A percentile compares a stretch with the other conserved stretches of the same genome.
Conservation (phyloP, 2,888 invertebrate species). For the Amphipyra tragopoginis region DNA sequence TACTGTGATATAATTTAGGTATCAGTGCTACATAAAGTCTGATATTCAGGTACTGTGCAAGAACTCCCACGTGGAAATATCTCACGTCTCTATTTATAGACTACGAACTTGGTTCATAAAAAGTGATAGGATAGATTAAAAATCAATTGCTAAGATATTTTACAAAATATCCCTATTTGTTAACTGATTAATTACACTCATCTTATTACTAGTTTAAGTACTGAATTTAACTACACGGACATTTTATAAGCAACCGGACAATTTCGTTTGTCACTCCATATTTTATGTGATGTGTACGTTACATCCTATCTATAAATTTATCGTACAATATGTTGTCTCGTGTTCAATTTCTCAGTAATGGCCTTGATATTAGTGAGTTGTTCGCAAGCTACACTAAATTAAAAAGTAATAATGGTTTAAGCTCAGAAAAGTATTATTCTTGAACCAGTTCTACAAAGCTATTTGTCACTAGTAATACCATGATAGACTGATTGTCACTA, state of each 20-base stretch:
- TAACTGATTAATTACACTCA: slow-evolving; percentile 13
- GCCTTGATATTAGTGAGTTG: slow-evolving; percentile 52
- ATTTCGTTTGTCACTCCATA: slow-evolving; percentile 46
- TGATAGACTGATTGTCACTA: neutral
- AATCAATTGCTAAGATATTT: slow-evolving; percentile 50
- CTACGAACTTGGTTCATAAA: slow-evolving; percentile 83
- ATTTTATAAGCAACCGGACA: slow-evolving; percentile 46
- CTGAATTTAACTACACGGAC: slow-evolving; percentile 43
- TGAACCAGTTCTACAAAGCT: slow-evolving; percentile 4
- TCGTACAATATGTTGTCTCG: slow-evolving; percentile 32
- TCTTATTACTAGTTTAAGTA: neutral
- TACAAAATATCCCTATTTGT: slow-evolving; percentile 2
- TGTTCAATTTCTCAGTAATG: slow-evolving; percentile 34
- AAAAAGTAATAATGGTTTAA: neutral
- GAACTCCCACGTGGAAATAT: slow-evolving; percentile 89
- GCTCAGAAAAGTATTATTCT: neutral
- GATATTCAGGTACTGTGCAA: slow-evolving; percentile 83
- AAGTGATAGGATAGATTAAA: slow-evolving; percentile 75
- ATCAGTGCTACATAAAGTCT: slow-evolving; percentile 80
- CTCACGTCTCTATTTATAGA: slow-evolving; percentile 88
- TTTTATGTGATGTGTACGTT: slow-evolving; percentile 40
- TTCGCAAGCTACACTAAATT: slow-evolving; percentile 21
- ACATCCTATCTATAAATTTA: slow-evolving; percentile 31
- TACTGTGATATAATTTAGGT: slow-evolving; percentile 82
- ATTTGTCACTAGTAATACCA: slow-evolving; percentile 1